Percentiles rank a stretch among this genome's conserved stretches.
Evolutionary conservation across 2,113 vertebrate genomes (phyloP).

Genomic region (Sander lucioperca): DNA sequence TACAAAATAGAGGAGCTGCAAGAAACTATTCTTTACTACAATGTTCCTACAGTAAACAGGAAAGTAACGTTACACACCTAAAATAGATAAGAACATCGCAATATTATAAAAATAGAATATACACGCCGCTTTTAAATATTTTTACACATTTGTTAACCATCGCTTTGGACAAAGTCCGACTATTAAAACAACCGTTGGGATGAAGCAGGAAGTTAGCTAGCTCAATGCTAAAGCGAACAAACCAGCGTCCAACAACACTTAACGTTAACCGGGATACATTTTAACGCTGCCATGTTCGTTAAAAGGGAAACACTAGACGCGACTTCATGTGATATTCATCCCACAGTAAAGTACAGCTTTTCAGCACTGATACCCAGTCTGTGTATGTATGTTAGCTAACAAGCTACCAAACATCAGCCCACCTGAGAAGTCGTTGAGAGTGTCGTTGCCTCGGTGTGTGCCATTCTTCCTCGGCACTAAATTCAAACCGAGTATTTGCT

Average conservation of each 20-base stretch:
- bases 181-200: neutral
- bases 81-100: too few species aligned
- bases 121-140: neutral
- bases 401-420: slow-evolving; percentile 45
- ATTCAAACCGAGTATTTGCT: slow-evolving; percentile 84
- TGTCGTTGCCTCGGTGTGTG: slow-evolving; percentile 78
- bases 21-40: neutral
- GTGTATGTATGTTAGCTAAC: neutral
- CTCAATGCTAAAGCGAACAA: neutral
- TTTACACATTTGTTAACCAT: neutral
- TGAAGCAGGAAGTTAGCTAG: slow-evolving; percentile 26
- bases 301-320: fast-evolving
- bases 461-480: slow-evolving; percentile 83
- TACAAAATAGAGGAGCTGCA: too few species aligned
- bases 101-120: neutral
- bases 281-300: neutral
- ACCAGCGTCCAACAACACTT: neutral
- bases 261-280: too few species aligned
- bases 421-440: slow-evolving; percentile 85
- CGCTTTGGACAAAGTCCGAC: neutral
- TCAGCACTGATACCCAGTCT: neutral
- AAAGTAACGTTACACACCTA: neutral
- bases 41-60: neutral
- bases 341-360: neutral
- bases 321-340: too few species aligned